Conservation (phyloP, 1,140 invertebrate genomes). For the Condylostylus longicornis region DNA sequence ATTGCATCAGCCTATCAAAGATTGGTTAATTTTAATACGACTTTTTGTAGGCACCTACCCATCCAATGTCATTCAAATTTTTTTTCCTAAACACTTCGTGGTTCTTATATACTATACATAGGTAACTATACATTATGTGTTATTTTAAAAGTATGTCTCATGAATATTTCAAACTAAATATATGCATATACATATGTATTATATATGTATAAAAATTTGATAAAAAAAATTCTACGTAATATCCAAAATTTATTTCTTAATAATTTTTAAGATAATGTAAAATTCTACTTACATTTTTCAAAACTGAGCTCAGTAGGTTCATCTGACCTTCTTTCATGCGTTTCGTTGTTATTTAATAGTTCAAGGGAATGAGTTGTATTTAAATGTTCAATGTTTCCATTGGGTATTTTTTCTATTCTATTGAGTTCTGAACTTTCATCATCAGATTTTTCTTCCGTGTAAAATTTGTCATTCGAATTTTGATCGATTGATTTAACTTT, state of each 20-base stretch:
- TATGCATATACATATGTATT: neutral
- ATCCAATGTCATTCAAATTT: too few relatives aligned
- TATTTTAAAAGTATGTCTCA: neutral
- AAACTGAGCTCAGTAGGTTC: slow-evolving; percentile 33
- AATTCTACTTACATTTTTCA: slow-evolving; percentile 30
- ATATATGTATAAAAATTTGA: neutral
- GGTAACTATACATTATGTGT: neutral
- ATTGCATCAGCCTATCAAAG: too few relatives aligned
- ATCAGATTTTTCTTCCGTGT: too few relatives aligned
- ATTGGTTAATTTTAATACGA: slow-evolving; percentile 1
- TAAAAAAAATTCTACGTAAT: neutral
- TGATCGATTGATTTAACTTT: too few relatives aligned
- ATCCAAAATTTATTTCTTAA: neutral
- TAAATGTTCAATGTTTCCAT: too few relatives aligned
- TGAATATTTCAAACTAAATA: neutral
- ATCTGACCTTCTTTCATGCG: slow-evolving; percentile 16
- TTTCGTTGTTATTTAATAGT: too few relatives aligned
- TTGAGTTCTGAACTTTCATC: too few relatives aligned
- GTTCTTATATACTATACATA: too few relatives aligned
- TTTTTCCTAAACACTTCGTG: too few relatives aligned
- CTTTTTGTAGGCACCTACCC: neutral
- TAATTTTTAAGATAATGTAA: neutral
- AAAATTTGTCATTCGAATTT: too few relatives aligned
- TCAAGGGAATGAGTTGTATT: too few relatives aligned
- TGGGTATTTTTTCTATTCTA: too few relatives aligned